phyloP scores from a whole-genome alignment of 1,140 invertebrate genomes.

The Zaprionus kolodkinae region DNA sequence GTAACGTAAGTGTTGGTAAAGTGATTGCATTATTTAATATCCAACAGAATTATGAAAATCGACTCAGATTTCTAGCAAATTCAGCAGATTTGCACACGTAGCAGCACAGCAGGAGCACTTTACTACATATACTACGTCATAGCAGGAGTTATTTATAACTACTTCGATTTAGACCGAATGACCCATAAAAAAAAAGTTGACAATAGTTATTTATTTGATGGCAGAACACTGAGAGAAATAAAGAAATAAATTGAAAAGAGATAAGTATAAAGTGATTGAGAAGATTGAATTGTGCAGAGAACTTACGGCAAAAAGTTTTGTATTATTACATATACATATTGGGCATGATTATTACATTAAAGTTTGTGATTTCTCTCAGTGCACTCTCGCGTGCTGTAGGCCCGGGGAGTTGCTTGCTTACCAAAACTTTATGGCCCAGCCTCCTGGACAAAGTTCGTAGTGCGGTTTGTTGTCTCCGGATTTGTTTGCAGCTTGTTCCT shows the following conservation, averaged over 20 bases:
- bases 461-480: constrained; percentile 43
- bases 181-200: constrained; percentile 30
- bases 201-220: constrained; percentile 26
- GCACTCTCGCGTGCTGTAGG: constrained; percentile 18
- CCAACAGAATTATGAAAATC: background rate
- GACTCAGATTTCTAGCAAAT: background rate
- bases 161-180: constrained; percentile 21
- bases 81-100: too few species aligned
- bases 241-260: background rate
- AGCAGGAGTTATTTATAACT: constrained; percentile 15
- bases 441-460: constrained; percentile 42
- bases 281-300: background rate
- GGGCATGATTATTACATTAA: background rate
- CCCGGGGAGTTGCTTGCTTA: constrained; percentile 18
- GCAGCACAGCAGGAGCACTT: background rate
- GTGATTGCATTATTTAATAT: background rate
- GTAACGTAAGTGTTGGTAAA: background rate
- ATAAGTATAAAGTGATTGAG: background rate
- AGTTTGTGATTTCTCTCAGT: constrained; percentile 13
- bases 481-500: constrained; percentile 37
- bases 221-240: background rate
- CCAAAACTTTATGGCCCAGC: constrained; percentile 30
- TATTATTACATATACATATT: background rate
- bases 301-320: background rate
- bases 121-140: background rate